These are phyloP conservation scores for Dromaius novaehollandiae DNA, from an alignment of 2,113 vertebrate genomes.

Conservation along the genomic window DNA sequence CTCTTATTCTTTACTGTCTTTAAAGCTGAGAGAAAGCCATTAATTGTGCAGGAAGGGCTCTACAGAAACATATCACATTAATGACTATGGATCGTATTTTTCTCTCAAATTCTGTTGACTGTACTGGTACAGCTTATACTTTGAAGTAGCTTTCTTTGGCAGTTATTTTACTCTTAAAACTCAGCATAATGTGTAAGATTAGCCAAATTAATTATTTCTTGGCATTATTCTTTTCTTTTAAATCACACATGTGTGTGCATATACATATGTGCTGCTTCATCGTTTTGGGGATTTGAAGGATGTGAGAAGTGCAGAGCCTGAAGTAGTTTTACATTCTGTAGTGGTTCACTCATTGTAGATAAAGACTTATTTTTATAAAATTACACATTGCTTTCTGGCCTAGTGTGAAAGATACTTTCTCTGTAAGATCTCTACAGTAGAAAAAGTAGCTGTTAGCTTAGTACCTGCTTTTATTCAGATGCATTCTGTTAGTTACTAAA, in stretches of 20 bases:
- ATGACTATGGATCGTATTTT: not conserved
- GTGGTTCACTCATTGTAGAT: not conserved
- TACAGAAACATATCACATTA: not conserved
- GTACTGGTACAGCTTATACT: not conserved
- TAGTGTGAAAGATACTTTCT: slow-evolving; percentile 3
- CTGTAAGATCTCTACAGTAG: not conserved
- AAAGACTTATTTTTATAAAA: slow-evolving; percentile 8
- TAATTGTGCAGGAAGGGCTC: not conserved
- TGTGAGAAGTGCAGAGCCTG: not conserved
- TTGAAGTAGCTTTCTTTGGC: not conserved
- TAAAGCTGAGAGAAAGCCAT: not conserved
- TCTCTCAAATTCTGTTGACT: not conserved
- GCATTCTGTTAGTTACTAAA: slow-evolving; percentile 4
- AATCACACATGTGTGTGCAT: not conserved
- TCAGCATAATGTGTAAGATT: not conserved
- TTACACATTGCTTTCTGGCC: slow-evolving; percentile 16
- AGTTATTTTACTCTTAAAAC: not conserved
- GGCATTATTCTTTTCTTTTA: not conserved
- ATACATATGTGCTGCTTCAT: not conserved
- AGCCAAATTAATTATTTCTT: not conserved
- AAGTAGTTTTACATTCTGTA: not conserved
- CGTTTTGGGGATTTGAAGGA: slow-evolving; percentile 12
- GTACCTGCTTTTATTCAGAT: slow-evolving; percentile 1
- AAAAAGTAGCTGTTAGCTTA: not conserved
- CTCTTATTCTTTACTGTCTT: not conserved